Evolutionary conservation across 1,140 invertebrate species (phyloP), one percentile per base, ranked within the genome.

Genomic region (Ephestia elutella): DNA sequence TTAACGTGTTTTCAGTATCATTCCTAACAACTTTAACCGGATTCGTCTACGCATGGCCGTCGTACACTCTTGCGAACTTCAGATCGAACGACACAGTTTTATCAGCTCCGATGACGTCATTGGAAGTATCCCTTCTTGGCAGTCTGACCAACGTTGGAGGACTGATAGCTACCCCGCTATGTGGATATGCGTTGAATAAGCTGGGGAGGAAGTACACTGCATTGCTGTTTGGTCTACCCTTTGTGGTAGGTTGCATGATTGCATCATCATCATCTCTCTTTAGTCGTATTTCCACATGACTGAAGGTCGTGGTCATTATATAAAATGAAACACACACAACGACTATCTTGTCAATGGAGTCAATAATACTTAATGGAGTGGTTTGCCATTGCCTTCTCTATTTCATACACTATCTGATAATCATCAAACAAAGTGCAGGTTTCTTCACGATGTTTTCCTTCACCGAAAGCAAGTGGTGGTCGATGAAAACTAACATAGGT

Each of bases 1-100:
- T n/a, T n/a, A n/a, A n/a, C n/a, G n/a, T 10, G 7, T 55, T 78
- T 75, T 10, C 75, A 86, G 83, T 86, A 49, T 70, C 72, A 0
- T 76, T 70, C 25, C 59, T 84, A 7, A 66, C 68, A 7, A 54
- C 57, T 0, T 58, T 80, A 0, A 82, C 75, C 9, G 81, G 81
- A 0, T 76, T 83, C 35, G 60, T 83, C 7, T 86, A 74, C 56
- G 76, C 80, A 0, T 86, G 83, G 83, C 83, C 83, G 0, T 84
- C 83, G 0, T 82, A 78, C 54, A 82, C 75, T 3, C 53, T 78
- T 11, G 68, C 63, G 8, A 76, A 70, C 28, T 86, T 84, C 56
- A 59, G 49, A 19, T 80, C 81, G 3, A 83, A 83, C 28, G 62
- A 64, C 0, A 84, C 83, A 0, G 66, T 79, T 0, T 59, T 86